Percentiles rank a stretch among this genome's conserved stretches.
phyloP scores from a whole-genome alignment of 1,140 invertebrate genomes.

The Ridgeia piscesae region DNA sequence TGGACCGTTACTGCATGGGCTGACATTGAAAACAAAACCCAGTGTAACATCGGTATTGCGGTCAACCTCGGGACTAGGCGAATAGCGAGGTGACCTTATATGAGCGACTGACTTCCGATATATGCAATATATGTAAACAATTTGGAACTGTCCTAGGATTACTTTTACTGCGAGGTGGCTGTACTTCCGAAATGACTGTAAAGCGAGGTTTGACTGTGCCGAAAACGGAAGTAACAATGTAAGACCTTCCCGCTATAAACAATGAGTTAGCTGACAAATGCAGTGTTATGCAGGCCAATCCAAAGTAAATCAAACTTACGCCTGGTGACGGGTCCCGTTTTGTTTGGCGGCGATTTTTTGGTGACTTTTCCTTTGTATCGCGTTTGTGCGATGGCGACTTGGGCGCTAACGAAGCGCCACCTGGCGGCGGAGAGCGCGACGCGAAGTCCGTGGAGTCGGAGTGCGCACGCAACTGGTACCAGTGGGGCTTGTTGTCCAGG shows the following conservation, averaged over 20 bases:
- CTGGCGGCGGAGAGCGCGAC: constrained; percentile 8
- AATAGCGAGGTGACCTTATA: too few relatives aligned
- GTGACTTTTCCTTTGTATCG: not conserved
- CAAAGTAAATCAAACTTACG: not conserved
- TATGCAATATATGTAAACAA: too few relatives aligned
- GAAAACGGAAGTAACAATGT: too few relatives aligned
- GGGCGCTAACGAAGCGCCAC: not conserved
- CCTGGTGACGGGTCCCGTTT: not conserved
- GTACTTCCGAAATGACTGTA: too few relatives aligned
- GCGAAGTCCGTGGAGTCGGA: constrained; percentile 7
- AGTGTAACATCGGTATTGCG: too few relatives aligned
- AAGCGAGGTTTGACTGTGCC: too few relatives aligned
- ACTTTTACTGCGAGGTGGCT: too few relatives aligned
- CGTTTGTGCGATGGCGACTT: not conserved
- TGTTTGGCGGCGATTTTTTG: not conserved
- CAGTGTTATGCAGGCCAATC: not conserved
- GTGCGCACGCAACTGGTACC: constrained; percentile 59
- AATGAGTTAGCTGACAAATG: not conserved
- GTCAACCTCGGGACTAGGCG: too few relatives aligned
- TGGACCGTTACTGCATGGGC: too few relatives aligned
- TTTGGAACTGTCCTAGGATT: too few relatives aligned
- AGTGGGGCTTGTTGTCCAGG: constrained; percentile 63
- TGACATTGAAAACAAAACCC: too few relatives aligned
- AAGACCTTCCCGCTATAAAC: not conserved
- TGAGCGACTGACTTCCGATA: too few relatives aligned